Conservation (phyloP, 2,888 invertebrate genomes). For the Chymomyza fuscimana region DNA sequence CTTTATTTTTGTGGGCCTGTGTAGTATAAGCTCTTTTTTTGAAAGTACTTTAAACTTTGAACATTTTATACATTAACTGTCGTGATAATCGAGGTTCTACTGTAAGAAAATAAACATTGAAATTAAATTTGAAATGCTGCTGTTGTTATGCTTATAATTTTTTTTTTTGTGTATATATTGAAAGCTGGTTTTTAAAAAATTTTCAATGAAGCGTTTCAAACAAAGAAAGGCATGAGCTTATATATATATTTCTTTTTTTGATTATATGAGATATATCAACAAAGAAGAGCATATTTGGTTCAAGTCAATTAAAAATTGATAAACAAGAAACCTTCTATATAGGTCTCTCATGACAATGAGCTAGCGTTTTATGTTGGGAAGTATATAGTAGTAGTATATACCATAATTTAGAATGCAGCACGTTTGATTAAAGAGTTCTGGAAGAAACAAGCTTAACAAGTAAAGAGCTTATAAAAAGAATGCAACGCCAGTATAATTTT, state of each 20-base stretch:
- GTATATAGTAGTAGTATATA: too few relatives aligned
- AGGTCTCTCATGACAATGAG: too few relatives aligned
- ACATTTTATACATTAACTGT: too few relatives aligned
- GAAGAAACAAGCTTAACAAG: slow-evolving; percentile 69
- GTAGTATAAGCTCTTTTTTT: too few relatives aligned
- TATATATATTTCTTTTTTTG: too few relatives aligned
- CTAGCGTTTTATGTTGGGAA: too few relatives aligned
- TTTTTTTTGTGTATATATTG: neutral
- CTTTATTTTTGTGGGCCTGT: too few relatives aligned
- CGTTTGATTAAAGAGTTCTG: neutral
- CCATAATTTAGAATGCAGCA: too few relatives aligned
- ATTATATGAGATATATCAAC: neutral
- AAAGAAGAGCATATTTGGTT: too few relatives aligned
- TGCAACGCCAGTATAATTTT: slow-evolving; percentile 28
- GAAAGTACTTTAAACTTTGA: too few relatives aligned
- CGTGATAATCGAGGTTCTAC: neutral
- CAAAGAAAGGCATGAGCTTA: neutral
- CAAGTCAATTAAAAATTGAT: too few relatives aligned
- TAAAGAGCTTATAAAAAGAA: slow-evolving; percentile 42
- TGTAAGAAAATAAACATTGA: neutral
- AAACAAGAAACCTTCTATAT: too few relatives aligned
- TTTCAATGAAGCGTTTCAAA: neutral
- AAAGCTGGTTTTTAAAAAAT: neutral
- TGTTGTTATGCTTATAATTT: neutral
- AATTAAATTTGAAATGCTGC: neutral